phyloP scores from a whole-genome alignment of 2,797 vertebrate genomes.

The Ceyx erithaca region DNA sequence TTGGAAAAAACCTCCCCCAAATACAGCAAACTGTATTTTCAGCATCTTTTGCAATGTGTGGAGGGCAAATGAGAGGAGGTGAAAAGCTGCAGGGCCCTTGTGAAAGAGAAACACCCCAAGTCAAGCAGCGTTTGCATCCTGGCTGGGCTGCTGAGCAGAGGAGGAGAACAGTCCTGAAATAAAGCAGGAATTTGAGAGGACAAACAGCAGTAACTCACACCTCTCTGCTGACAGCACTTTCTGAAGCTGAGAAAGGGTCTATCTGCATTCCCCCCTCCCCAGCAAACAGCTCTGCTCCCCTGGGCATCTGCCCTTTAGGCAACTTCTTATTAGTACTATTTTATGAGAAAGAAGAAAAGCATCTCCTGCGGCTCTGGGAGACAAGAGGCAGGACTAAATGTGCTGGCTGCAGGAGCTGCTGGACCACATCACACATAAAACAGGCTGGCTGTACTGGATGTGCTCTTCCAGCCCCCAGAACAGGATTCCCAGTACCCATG shows the following conservation, averaged over 20 bases:
- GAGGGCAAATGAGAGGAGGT: not conserved
- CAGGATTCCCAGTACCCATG: not conserved
- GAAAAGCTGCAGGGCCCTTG: not conserved
- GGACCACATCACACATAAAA: not conserved
- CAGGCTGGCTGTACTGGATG: not conserved
- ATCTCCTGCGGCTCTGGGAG: not conserved
- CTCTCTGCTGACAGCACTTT: not conserved
- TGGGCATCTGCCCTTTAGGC: fast-evolving
- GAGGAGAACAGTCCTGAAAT: not conserved
- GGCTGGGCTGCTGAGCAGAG: not conserved
- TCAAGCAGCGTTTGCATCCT: fast-evolving
- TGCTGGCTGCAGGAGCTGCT: constrained; percentile 19
- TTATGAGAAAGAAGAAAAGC: constrained; percentile 11
- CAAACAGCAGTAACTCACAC: constrained; percentile 25
- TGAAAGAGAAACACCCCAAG: not conserved
- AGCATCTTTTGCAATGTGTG: not conserved
- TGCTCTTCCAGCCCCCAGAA: not conserved
- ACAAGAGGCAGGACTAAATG: not conserved
- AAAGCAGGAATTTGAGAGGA: constrained; percentile 5
- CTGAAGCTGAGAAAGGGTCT: not conserved
- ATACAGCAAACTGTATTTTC: not conserved
- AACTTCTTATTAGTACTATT: not conserved
- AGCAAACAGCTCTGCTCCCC: not conserved
- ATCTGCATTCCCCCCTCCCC: not conserved
- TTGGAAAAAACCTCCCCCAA: fast-evolving